Base-by-base conservation (phyloP, 2,888 invertebrate genomes). In the Cephus nigrinus region DNA sequence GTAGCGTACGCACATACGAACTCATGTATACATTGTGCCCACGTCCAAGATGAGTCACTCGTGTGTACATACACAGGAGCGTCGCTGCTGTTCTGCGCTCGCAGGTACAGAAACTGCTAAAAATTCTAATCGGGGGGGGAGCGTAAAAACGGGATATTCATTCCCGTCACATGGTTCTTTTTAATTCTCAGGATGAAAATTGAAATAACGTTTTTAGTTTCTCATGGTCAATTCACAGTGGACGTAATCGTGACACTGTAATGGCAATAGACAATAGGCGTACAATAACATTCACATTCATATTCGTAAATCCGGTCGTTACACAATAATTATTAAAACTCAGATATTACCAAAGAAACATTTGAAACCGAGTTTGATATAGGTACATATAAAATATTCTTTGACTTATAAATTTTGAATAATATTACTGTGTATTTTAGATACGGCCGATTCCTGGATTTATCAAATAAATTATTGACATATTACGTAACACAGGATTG, bases 1-100 rank as follows among this genome's bases (percentile, higher is more conserved):
- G 40, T 2, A 23, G 9, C 23, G 23, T 55, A 55, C 23, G 40
- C 40, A 23, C 23, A 9, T 55, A 23, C 1, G 5, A 55, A 55
- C 40, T 23, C 23, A 23, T 23, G 40, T 55, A 55, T 55, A 23
- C 23, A 55, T 55, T 55, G 5, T 55, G 40, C 23, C 40, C 82
- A 79, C 78, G 79, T 81, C 78, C 77, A 40, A 73, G 55, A 23
- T 68, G 34, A 40, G 34, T n/a, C 36, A 31, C 31, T 23, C 12
- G 15, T 68, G 30, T 68, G 68, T 75, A 31, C 15, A 74, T n/a
- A 36, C 34, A 34, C 9, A 34, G 12, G 69, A 71, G 33, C 69
- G 40, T 30, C 35, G 74, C 78, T 75, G 15, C 2, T 55, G 40
- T 55, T 9, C 23, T 55, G 40, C 23, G 40, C 40, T 55, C 15